These are phyloP conservation scores for Odontothrips loti DNA, from an alignment of 2,888 invertebrate species.

Conservation along the genomic window DNA sequence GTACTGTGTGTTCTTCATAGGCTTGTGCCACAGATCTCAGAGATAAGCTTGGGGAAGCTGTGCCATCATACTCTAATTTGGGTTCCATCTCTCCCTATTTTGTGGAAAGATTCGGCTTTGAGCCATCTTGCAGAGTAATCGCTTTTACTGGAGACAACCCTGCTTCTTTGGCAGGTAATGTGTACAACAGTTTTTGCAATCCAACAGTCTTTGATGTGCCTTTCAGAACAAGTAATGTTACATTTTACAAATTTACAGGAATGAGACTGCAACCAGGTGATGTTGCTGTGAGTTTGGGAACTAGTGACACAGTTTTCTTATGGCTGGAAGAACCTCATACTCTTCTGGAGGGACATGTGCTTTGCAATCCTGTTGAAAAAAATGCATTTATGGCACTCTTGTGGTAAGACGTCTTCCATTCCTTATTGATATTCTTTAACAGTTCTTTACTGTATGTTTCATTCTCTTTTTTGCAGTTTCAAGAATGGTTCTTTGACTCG, in stretches of 20 bases:
- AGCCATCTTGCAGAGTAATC: slow-evolving; percentile 69
- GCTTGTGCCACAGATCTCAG: slow-evolving; percentile 70
- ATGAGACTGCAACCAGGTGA: slow-evolving; percentile 75
- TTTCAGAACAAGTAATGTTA: slow-evolving; percentile 29
- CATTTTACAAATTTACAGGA: slow-evolving; percentile 49
- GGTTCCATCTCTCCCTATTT: slow-evolving; percentile 75
- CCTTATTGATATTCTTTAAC: neutral
- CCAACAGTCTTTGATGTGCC: slow-evolving; percentile 28
- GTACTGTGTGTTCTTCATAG: slow-evolving; percentile 46
- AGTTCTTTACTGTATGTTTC: neutral
- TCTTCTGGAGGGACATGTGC: slow-evolving; percentile 74
- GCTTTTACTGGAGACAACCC: slow-evolving; percentile 97
- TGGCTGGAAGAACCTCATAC: slow-evolving; percentile 65
- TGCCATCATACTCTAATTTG: slow-evolving; percentile 64
- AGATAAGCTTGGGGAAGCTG: slow-evolving; percentile 69
- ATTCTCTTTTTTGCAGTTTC: slow-evolving; percentile 54
- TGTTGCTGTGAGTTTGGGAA: slow-evolving; percentile 84
- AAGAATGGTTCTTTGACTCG: slow-evolving; percentile 92
- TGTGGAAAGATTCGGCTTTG: slow-evolving; percentile 81
- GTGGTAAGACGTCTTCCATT: slow-evolving; percentile 55
- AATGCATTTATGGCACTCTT: slow-evolving; percentile 82
- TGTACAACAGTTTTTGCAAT: neutral
- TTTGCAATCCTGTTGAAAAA: slow-evolving; percentile 77
- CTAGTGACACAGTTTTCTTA: slow-evolving; percentile 87
- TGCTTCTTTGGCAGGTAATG: slow-evolving; percentile 69